These are phyloP conservation scores for Montipora sp. DNA, from an alignment of 64 coral and sea anemone species.

Conservation along the genomic window DNA sequence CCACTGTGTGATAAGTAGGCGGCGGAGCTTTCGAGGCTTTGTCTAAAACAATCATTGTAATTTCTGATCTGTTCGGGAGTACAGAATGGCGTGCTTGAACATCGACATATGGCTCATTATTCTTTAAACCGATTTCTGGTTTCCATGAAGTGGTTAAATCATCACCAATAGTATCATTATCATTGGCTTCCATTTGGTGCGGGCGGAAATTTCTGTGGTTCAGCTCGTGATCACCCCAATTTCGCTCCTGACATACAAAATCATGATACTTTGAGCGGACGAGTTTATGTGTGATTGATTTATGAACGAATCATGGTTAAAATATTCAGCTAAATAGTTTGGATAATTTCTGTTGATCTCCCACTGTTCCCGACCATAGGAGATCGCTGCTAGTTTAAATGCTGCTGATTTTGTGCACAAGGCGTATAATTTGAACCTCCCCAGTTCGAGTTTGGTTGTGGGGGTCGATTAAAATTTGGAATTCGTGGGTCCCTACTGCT, in stretches of 20 bases:
- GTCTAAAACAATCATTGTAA: not conserved
- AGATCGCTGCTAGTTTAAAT: conserved; percentile 2
- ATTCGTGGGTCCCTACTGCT: conserved; percentile 1
- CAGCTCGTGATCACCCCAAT: not conserved
- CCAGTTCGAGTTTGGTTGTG: not conserved
- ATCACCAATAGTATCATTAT: not conserved
- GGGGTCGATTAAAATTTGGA: not conserved
- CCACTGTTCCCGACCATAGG: not conserved
- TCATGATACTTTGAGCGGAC: not conserved
- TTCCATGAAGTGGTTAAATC: not conserved
- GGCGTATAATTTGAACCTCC: not conserved
- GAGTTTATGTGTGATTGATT: not conserved
- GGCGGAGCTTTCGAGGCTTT: not conserved
- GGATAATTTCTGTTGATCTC: not conserved
- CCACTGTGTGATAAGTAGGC: not conserved
- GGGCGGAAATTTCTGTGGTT: not conserved
- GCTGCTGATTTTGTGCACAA: not conserved
- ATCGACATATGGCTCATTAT: not conserved
- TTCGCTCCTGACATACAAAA: not conserved
- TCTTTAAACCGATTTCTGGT: not conserved
- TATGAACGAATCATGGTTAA: not conserved
- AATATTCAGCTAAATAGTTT: not conserved
- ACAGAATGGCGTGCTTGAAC: not conserved
- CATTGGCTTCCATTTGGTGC: too few species aligned
- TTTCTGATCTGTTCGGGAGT: conserved; percentile 8